phyloP scores from a whole-genome alignment of 1,140 invertebrate species.

The Ceratosolen solmsi region DNA sequence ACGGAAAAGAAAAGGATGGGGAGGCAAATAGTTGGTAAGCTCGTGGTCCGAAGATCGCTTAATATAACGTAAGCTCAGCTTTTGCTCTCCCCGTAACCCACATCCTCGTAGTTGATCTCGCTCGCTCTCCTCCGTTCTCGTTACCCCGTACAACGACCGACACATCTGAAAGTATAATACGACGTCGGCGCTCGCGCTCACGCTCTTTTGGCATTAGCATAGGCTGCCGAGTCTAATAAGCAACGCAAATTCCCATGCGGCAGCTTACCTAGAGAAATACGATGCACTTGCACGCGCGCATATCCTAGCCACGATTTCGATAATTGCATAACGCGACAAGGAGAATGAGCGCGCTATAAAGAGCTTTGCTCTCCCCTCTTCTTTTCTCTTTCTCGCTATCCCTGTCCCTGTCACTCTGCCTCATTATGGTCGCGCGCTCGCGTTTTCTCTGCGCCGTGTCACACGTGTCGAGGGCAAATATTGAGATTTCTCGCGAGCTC shows the following conservation, averaged over 20 bases:
- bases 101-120: constrained; percentile 34
- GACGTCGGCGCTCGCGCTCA: not conserved
- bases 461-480: not conserved
- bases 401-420: too few relatives aligned
- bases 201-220: constrained; percentile 59
- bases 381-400: too few relatives aligned
- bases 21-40: not conserved
- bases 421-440: too few relatives aligned
- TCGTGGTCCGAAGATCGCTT: too few relatives aligned
- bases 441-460: too few relatives aligned
- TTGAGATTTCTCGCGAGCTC: not conserved
- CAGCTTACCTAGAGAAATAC: constrained; percentile 41
- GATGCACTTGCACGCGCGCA: not conserved
- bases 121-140: constrained; percentile 14
- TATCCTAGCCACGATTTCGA: constrained; percentile 1
- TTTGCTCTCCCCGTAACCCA: constrained; percentile 20
- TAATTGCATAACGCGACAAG: constrained; percentile 16
- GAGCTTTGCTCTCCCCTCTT: not conserved
- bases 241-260: constrained; percentile 57
- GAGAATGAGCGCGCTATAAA: not conserved
- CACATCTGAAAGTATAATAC: constrained; percentile 65
- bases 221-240: constrained; percentile 61
- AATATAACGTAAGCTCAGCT: constrained; percentile 9
- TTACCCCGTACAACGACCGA: constrained; percentile 54
- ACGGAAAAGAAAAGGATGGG: too few relatives aligned